These are phyloP conservation scores for Cyrtorhinus lividipennis DNA, from an alignment of 1,140 invertebrate species.

Conservation along the genomic window DNA sequence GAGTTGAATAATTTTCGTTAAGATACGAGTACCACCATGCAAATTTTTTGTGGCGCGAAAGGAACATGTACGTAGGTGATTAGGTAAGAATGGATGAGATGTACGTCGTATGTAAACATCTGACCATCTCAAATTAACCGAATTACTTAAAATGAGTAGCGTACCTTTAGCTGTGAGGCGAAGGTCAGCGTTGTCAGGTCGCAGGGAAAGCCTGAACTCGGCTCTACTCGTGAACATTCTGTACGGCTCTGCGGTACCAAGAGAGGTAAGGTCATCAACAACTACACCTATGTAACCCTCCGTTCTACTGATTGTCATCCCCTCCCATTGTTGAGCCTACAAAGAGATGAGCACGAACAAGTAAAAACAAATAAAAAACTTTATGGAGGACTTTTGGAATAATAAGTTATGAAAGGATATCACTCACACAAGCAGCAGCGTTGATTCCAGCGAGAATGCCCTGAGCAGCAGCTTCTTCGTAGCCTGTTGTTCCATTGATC, in stretches of 20 bases:
- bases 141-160: too few relatives aligned
- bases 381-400: too few relatives aligned
- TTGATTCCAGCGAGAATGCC: conserved; percentile 81
- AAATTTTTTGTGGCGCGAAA: too few relatives aligned
- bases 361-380: not conserved
- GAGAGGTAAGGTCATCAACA: conserved; percentile 76
- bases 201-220: conserved; percentile 67
- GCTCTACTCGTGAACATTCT: conserved; percentile 88
- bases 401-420: too few relatives aligned
- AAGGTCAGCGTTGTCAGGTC: conserved; percentile 84
- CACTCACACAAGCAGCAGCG: conserved; percentile 46
- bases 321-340: conserved; percentile 39
- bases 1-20: too few relatives aligned
- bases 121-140: too few relatives aligned
- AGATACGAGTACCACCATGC: too few relatives aligned
- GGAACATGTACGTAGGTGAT: too few relatives aligned
- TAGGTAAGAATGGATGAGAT: too few relatives aligned
- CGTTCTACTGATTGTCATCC: conserved; percentile 53
- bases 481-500: conserved; percentile 65
- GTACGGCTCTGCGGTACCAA: conserved; percentile 79
- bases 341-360: conserved; percentile 20
- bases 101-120: too few relatives aligned
- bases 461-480: conserved; percentile 90
- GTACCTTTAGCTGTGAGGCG: conserved; percentile 62
- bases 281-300: conserved; percentile 88